These are phyloP conservation scores for Metallyticus violacea DNA, from an alignment of 2,888 invertebrate species.

Conservation along the genomic window DNA sequence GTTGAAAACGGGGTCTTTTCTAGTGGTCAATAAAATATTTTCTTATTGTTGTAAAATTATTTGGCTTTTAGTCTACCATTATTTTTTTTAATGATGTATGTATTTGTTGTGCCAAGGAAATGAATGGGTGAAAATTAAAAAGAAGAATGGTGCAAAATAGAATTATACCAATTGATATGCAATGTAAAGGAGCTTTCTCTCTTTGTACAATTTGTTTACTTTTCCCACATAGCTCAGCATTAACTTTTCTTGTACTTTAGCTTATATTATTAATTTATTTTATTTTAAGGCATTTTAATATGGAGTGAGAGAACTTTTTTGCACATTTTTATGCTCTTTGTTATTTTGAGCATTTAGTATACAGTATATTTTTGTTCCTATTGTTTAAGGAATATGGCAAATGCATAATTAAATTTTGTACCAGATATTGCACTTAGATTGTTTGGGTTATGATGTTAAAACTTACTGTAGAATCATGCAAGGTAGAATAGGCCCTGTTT, in stretches of 20 bases:
- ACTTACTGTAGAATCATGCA: background rate
- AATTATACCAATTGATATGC: too few relatives aligned
- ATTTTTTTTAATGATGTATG: background rate
- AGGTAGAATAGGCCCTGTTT: background rate
- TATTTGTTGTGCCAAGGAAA: background rate
- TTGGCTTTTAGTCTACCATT: background rate
- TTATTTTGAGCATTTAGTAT: background rate
- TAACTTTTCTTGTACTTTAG: too few relatives aligned
- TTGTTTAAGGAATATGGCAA: background rate
- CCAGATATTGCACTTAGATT: background rate
- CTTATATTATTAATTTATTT: background rate
- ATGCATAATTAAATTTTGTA: background rate
- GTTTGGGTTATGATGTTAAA: background rate
- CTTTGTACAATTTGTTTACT: too few relatives aligned
- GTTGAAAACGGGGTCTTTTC: background rate
- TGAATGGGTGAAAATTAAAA: background rate
- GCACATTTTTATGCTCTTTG: background rate
- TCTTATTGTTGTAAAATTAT: background rate
- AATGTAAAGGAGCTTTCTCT: too few relatives aligned
- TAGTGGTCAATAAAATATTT: background rate
- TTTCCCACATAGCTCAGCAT: background rate
- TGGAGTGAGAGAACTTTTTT: background rate
- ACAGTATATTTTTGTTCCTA: background rate
- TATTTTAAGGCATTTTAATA: background rate
- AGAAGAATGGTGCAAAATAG: background rate